phyloP scores from a whole-genome alignment of 2,797 vertebrate genomes.

The Diceros bicornis region DNA sequence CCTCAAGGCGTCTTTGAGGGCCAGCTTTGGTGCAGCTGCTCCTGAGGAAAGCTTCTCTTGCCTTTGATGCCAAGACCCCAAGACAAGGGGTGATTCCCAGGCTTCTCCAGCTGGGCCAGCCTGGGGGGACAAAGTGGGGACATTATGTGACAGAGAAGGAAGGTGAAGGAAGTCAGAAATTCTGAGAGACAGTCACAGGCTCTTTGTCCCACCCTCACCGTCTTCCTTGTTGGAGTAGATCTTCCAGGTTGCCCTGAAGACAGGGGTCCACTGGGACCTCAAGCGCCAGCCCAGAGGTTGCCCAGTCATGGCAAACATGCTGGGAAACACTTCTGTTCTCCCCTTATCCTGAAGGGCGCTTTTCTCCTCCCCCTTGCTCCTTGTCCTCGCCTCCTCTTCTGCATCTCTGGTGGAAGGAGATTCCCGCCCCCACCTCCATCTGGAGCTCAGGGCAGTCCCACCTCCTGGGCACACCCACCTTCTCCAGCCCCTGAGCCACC shows the following conservation, averaged over 20 bases:
- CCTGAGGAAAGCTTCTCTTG: background rate
- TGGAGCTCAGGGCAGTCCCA: background rate
- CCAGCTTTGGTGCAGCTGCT: background rate
- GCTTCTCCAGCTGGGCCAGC: background rate
- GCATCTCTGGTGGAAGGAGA: background rate
- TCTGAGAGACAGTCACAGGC: background rate
- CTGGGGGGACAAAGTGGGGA: background rate
- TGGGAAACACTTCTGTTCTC: background rate
- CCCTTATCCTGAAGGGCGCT: background rate
- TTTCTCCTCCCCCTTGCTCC: background rate
- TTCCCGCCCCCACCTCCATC: rapidly evolving
- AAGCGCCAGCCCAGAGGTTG: background rate
- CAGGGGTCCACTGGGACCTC: background rate
- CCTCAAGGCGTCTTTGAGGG: background rate
- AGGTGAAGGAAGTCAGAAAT: background rate
- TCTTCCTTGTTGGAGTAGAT: background rate
- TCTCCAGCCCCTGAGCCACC: background rate
- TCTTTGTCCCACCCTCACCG: background rate
- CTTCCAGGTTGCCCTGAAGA: background rate
- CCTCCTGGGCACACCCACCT: no score
- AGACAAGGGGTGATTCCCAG: background rate
- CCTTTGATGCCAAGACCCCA: background rate
- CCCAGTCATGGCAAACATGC: background rate
- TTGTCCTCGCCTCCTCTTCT: background rate
- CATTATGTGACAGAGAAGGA: background rate